Evolutionary conservation across 2,113 vertebrate genomes (phyloP).

Genomic region (Zingel zingel): DNA sequence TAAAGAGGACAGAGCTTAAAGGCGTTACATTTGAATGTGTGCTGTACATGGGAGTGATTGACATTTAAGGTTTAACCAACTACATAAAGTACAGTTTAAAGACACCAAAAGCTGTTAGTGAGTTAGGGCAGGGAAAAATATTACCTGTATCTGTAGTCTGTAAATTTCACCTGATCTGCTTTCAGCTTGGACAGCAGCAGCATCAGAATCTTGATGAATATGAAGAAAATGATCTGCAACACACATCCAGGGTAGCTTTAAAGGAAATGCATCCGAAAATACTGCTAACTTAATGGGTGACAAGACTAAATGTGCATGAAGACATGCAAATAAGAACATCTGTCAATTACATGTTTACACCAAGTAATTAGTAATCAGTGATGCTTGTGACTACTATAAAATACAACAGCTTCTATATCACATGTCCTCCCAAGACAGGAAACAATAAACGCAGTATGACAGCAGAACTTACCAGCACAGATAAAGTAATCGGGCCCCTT

Average conservation of each 20-base stretch:
- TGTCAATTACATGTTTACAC: neutral
- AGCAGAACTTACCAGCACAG: constrained; percentile 88
- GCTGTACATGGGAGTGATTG: constrained; percentile 18
- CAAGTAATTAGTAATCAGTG: neutral
- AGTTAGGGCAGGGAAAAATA: constrained; percentile 57
- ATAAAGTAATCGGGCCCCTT: constrained; percentile 90
- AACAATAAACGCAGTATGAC: constrained; percentile 18
- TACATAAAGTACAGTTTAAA: neutral
- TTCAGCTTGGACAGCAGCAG: constrained; percentile 95
- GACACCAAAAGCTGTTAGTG: neutral
- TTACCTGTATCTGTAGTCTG: constrained; percentile 98
- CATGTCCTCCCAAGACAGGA: constrained; percentile 54
- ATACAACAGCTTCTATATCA: constrained; percentile 32
- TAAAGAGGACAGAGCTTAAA: neutral
- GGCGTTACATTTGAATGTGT: constrained; percentile 25
- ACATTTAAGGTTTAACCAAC: constrained; percentile 28
- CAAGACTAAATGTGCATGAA: neutral
- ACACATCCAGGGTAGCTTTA: constrained; percentile 32
- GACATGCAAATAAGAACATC: neutral
- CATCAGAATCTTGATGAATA: constrained; percentile 95
- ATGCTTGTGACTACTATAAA: constrained; percentile 5
- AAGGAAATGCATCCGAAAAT: neutral
- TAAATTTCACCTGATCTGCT: constrained; percentile 93
- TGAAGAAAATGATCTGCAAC: constrained; percentile 93
- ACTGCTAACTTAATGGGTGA: neutral